Conservation (phyloP, 2,113 vertebrate genomes). For the Piaya cayana region DNA sequence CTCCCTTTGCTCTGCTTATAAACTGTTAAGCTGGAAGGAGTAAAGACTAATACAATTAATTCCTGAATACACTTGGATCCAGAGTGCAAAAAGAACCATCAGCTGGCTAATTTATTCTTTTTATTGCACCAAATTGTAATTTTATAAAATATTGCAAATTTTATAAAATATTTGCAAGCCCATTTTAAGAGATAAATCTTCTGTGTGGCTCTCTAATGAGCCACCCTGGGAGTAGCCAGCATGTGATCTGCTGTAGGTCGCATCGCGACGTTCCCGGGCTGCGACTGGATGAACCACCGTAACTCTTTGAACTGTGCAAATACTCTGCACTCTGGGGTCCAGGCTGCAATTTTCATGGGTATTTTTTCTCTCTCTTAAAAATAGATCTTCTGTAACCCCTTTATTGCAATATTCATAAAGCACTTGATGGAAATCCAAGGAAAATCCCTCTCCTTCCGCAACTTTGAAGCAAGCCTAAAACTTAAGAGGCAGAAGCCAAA, state of each 20-base stretch:
- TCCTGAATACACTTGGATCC: constrained; percentile 10
- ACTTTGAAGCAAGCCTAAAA: constrained; percentile 29
- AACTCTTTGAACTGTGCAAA: constrained; percentile 70
- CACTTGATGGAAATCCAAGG: constrained; percentile 37
- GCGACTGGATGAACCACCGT: constrained; percentile 42
- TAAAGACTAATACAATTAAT: not conserved
- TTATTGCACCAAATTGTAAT: constrained; percentile 60
- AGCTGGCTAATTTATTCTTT: constrained; percentile 55
- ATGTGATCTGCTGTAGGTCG: constrained; percentile 56
- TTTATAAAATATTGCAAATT: constrained; percentile 71
- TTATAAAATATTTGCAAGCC: constrained; percentile 70
- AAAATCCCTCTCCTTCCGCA: constrained; percentile 42
- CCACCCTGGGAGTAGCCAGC: constrained; percentile 23
- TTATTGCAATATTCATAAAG: constrained; percentile 57
- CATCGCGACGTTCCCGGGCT: constrained; percentile 18
- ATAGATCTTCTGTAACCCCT: constrained; percentile 59
- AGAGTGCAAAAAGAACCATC: constrained; percentile 37
- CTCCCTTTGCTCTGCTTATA: not conserved
- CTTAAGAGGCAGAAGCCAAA: not conserved
- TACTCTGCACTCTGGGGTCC: constrained; percentile 52
- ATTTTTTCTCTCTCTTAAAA: constrained; percentile 63
- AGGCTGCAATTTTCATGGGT: constrained; percentile 52
- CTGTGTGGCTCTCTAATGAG: constrained; percentile 62
- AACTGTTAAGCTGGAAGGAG: not conserved
- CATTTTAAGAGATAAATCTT: constrained; percentile 66